Base-by-base conservation (phyloP, 2,113 vertebrate genomes). In the Corythoichthys haematopterus region DNA sequence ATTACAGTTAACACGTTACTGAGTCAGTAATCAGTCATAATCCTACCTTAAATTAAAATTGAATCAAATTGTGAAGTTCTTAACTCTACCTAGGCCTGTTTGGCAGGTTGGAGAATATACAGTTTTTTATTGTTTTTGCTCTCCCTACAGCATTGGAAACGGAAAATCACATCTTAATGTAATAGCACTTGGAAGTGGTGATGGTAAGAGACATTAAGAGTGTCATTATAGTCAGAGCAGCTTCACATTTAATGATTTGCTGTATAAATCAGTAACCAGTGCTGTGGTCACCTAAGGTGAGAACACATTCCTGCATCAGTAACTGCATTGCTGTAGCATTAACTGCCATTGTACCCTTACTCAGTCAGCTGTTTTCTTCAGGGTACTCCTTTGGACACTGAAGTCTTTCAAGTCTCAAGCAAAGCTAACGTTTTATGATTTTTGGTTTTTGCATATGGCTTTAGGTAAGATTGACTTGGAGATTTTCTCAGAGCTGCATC, bases 131-230 rank as follows among this genome's bases (percentile, higher is more conserved):
- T 57, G 20, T 51, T 65, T 53, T 3, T 64, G n/a, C 53, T 71
- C 59, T 81, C n/a, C 36, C 51, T 57, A 80, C 82, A 95, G 94
- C 33, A 71, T 95, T 0, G 92, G 93, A 77, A 3, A 80, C 14
- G 93, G 92, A 76, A 91, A 89, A 76, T 73, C 89, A 0, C 85
- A 84, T 52, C 75, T 96, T 46, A 93, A 75, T 59, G 82, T 95
- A 16, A 88, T 95, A 66, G 93, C 93, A 73, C 90, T 95, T 59
- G 94, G 94, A 83, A 94, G 93, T 20, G 93, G 94, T 74, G 88
- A 89, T 80, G 93, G 94, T 95, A 86, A 92, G 91, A 77, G 61
- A 16, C 20, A 28, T 28, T 28, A 28, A 28, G 20, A 28, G 20
- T 37, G 37, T 13, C 63, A 53, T 63, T 40, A 58, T 38, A 68